Percentiles rank a stretch among this genome's conserved stretches.
Evolutionary conservation across 2,113 vertebrate species (phyloP).

Genomic region (Ictidomys tridecemlineatus): DNA sequence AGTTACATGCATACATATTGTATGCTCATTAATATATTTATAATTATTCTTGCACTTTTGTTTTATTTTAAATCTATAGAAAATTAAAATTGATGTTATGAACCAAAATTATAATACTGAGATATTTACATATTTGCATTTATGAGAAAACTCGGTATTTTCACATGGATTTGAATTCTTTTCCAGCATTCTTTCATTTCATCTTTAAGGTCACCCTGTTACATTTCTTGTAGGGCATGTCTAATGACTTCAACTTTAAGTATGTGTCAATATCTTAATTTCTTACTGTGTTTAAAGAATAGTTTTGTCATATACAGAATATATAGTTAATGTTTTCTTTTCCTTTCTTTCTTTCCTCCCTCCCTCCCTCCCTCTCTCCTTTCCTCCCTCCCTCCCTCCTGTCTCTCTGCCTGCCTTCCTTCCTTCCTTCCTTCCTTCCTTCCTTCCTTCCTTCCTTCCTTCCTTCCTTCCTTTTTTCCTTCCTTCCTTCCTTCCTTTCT

Average conservation of each 20-base stretch:
- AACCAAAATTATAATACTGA: not conserved
- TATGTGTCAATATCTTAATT: too few species aligned
- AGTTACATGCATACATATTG: not conserved
- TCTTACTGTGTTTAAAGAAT: not conserved
- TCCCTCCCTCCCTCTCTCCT: too few species aligned
- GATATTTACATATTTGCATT: not conserved
- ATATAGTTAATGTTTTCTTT: not conserved
- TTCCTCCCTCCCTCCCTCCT: too few species aligned
- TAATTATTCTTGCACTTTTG: too few species aligned
- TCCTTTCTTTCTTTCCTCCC: too few species aligned
- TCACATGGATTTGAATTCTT: not conserved
- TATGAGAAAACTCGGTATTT: not conserved
- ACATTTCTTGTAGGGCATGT: not conserved
- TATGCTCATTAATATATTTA: too few species aligned
- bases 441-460: too few species aligned
- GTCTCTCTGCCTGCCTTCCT: too few species aligned
- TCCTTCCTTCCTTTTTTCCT: too few species aligned
- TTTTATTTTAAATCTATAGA: not conserved
- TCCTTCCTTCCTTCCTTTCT: not conserved
- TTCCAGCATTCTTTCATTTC: not conserved
- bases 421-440: too few species aligned
- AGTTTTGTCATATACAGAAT: not conserved
- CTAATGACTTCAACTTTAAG: not conserved
- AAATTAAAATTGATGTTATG: not conserved
- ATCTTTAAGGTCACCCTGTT: not conserved